These are phyloP conservation scores for Dyspetes luteomarginatus DNA, from an alignment of 2,888 invertebrate species.

Conservation along the genomic window DNA sequence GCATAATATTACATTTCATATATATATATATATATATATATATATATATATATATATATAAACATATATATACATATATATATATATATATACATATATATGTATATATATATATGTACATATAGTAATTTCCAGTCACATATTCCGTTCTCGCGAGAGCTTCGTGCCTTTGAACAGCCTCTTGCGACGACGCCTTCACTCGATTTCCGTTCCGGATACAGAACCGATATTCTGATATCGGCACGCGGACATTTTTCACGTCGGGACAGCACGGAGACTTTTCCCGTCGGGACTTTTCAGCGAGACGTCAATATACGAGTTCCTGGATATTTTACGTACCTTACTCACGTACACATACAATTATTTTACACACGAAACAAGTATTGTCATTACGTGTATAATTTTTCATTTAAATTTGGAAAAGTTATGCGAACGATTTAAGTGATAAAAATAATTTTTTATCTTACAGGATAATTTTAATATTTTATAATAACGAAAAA, in stretches of 20 bases:
- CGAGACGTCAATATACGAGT: not conserved
- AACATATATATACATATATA: not conserved
- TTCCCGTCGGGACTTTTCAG: not conserved
- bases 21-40: not conserved
- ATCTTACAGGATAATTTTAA: too few relatives aligned
- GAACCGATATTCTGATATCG: conserved; percentile 18
- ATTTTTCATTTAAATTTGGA: not conserved
- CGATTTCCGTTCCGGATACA: conserved; percentile 62
- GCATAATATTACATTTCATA: not conserved
- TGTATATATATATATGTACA: too few relatives aligned
- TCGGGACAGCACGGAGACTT: not conserved
- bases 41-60: not conserved
- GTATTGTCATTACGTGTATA: not conserved
- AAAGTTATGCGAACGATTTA: too few relatives aligned
- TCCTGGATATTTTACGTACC: not conserved
- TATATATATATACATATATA: not conserved
- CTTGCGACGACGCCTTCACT: conserved; percentile 37
- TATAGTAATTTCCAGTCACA: not conserved
- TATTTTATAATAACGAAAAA: too few relatives aligned
- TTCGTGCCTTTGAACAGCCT: not conserved
- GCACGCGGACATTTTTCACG: not conserved
- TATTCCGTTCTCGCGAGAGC: not conserved
- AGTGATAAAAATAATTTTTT: too few relatives aligned
- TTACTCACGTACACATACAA: too few relatives aligned
- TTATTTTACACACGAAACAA: not conserved